Base-by-base conservation (phyloP, 2,797 vertebrate species). In the Argya squamiceps region DNA sequence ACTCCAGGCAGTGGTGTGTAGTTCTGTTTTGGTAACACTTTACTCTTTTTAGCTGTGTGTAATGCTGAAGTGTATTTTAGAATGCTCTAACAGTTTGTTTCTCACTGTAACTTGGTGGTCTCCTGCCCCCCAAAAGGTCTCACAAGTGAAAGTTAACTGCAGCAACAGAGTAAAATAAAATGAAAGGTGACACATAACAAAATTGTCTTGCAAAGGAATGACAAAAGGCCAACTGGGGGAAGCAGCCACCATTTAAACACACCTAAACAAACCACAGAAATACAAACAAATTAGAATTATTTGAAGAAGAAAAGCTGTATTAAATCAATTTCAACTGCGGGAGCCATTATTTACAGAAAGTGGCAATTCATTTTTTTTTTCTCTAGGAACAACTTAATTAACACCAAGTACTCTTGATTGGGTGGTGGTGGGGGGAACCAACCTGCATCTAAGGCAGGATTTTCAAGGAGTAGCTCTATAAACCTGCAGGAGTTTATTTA, bases 61-160 rank as follows among this genome's bases (percentile, higher is more conserved):
- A 18, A 4, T 34, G 19, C 13, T 34, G 11, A 56, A 36, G 16
- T 8, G 49, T 21, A 46, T 82, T 92, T 84, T 58, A 89, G 49
- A 27, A n/a, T 10, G 12, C 6, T 52, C 9, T 24, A 71, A 50
- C 1, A 68, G 43, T 15, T 39, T 39, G 39, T 39, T 39, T 15
- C 24, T 68, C 47, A 19, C 8, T 1, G 0, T 20, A 68, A 62
- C 0, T 0, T 9, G 24, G 17, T 22, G 26, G n/a, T 55, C 63
- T 86, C 47, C 26, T 62, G 47, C 10, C 46, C 58, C 41, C 39
- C 12, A 60, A 3, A 30, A 75, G 62, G 15, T 37, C 56, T 70
- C 30, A 46, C 12, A 63, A 49, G 46, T 36, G 26, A 68, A 73
- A 50, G 20, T 12, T 62, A 78, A 73, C 32, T 73, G 73, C 29